Evolutionary conservation across 1,140 invertebrate genomes (phyloP), one percentile per base, ranked within the genome.

Genomic region (Nephila pilipes): DNA sequence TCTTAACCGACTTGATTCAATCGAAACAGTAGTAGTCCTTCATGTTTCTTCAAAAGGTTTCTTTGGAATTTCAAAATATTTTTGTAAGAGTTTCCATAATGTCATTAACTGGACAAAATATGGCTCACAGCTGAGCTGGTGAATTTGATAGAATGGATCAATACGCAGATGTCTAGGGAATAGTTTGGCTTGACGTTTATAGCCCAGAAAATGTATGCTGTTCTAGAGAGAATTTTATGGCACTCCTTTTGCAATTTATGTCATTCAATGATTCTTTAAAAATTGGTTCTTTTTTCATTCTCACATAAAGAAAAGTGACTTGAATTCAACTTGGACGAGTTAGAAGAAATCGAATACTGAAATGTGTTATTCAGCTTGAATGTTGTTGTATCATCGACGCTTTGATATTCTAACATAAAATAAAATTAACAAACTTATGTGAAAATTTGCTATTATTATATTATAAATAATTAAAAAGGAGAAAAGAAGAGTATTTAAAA

Each of bases 131-230:
- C 38, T 89, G 87, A 79, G 63, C 36, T 29, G n/a, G 69, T 38
- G 65, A 75, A 79, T 79, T 79, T 25, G 25, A 89, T 79, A 4
- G 25, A 79, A 22, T 46, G 57, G 55, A 90, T 90, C 79, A 46
- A 90, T 90, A 63, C 32, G 89, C 29, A 83, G 79, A 90, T 90
- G 75, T 79, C 32, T 63, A n/a, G 29, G 75, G 79, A 63, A 90
- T 81, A 83, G 75, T 83, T 90, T 90, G 57, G 16, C 69, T 57
- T 90, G 89, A 90, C 89, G 22, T 83, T 90, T 90, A 81, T 90
- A 54, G 79, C 79, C 55, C 3, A 29, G 79, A 90, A 90, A 90
- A 90, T 60, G 79, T 38, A 90, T 90, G 79, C 55, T 60, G 38
- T 54, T 80, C 69, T 75, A 32, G 20, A 46, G 69, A 36, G n/a